phyloP scores from a whole-genome alignment of 2,113 vertebrate genomes.

The Podarcis muralis region DNA sequence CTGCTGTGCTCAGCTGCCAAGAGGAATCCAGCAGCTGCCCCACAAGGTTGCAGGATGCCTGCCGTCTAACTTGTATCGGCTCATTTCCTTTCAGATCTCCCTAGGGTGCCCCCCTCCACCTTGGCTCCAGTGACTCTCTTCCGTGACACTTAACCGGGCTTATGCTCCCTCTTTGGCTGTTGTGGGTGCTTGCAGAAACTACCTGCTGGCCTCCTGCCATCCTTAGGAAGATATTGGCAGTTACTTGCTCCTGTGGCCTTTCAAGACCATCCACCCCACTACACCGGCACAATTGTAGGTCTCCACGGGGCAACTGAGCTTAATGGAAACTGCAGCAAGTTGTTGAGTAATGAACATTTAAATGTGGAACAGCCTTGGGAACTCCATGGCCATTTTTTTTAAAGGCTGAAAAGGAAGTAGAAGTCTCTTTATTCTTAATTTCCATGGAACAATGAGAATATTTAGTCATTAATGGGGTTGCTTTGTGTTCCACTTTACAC shows the following conservation, averaged over 20 bases:
- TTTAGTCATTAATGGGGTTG: neutral
- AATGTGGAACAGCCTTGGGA: neutral
- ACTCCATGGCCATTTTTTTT: neutral
- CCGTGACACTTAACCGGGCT: too few species aligned
- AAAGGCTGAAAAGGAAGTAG: neutral
- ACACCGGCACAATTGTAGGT: neutral
- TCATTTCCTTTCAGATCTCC: neutral
- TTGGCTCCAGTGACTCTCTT: neutral
- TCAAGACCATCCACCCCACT: neutral
- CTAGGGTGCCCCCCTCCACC: too few species aligned
- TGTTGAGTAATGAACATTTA: neutral
- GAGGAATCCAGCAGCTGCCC: slow-evolving; percentile 18
- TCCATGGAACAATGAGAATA: too few species aligned
- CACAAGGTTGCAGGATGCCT: neutral
- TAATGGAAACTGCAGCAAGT: neutral
- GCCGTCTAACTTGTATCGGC: neutral
- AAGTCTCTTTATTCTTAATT: neutral
- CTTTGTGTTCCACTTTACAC: too few species aligned
- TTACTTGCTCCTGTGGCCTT: neutral
- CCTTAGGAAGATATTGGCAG: neutral
- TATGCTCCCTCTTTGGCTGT: neutral
- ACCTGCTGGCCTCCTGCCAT: neutral
- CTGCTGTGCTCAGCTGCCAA: neutral
- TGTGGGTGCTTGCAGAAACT: neutral
- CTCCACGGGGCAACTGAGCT: neutral